Evolutionary conservation across 2,113 vertebrate genomes (phyloP).

Genomic region (human): DNA sequence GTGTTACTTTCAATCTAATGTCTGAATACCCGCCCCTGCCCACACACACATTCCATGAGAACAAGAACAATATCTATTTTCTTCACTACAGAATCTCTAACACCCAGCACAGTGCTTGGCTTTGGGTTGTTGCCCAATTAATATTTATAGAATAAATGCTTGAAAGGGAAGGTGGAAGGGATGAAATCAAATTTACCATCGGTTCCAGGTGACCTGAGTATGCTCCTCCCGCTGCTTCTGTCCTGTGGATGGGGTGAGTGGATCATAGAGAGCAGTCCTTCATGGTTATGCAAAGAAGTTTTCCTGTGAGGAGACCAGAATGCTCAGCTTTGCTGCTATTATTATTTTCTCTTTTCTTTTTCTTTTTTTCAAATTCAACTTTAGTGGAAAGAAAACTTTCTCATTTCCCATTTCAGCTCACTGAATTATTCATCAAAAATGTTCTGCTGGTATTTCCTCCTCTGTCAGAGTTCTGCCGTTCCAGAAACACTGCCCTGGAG

Average conservation of each 20-base stretch:
- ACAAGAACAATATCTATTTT: neutral
- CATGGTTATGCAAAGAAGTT: fast-evolving
- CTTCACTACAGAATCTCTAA: neutral
- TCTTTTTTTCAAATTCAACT: conserved; percentile 58
- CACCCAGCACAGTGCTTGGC: neutral
- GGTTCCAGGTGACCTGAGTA: neutral
- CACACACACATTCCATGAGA: neutral
- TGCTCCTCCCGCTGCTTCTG: no score
- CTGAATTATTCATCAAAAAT: conserved; percentile 87
- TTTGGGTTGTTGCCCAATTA: neutral
- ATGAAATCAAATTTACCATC: neutral
- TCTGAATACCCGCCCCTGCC: neutral
- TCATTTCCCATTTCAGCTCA: conserved; percentile 80
- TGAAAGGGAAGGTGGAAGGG: neutral
- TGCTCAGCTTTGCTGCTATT: neutral
- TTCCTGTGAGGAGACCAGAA: neutral
- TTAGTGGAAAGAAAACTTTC: conserved; percentile 77
- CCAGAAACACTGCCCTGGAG: conserved; percentile 79
- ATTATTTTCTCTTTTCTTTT: neutral
- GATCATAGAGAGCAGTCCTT: fast-evolving
- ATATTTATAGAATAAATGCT: neutral
- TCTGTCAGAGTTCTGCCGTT: conserved; percentile 80
- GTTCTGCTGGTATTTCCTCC: conserved; percentile 81
- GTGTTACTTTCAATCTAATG: neutral
- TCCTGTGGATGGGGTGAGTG: no score